Conservation (phyloP, 2,797 vertebrate species). For the Decapterus maruadsi region DNA sequence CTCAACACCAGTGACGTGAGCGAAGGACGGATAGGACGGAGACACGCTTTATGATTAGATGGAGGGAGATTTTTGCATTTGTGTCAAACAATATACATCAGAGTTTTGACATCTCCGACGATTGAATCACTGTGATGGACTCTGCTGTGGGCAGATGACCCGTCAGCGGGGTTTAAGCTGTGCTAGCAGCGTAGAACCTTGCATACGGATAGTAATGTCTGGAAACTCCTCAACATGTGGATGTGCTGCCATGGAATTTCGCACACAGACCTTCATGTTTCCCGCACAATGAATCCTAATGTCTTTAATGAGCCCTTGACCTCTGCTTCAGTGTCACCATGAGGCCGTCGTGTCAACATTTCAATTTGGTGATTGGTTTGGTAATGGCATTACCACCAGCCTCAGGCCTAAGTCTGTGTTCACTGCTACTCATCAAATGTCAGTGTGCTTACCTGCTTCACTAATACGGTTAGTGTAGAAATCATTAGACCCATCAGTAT, state of each 20-base stretch:
- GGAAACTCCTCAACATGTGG: not conserved
- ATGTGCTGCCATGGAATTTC: not conserved
- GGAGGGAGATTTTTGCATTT: conserved; percentile 25
- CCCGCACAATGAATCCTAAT: too few relatives aligned
- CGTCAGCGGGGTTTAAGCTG: not conserved
- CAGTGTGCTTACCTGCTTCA: not conserved
- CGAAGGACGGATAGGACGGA: conserved; percentile 22
- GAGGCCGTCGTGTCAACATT: too few relatives aligned
- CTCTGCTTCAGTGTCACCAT: not conserved
- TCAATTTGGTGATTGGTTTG: not conserved
- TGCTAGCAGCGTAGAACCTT: not conserved
- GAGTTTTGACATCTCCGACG: not conserved
- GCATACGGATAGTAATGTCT: not conserved
- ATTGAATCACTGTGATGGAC: not conserved
- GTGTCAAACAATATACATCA: not conserved
- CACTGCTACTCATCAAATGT: not conserved
- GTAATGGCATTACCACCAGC: not conserved
- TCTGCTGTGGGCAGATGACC: not conserved
- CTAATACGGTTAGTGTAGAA: not conserved
- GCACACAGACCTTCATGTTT: not conserved
- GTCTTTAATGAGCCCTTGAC: not conserved
- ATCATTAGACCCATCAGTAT: not conserved
- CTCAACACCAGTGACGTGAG: conserved; percentile 18
- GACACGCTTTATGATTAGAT: conserved; percentile 32
- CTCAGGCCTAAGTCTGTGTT: not conserved